Evolutionary conservation across 1,140 invertebrate genomes (phyloP).

Genomic region (Chironomus tepperi): DNA sequence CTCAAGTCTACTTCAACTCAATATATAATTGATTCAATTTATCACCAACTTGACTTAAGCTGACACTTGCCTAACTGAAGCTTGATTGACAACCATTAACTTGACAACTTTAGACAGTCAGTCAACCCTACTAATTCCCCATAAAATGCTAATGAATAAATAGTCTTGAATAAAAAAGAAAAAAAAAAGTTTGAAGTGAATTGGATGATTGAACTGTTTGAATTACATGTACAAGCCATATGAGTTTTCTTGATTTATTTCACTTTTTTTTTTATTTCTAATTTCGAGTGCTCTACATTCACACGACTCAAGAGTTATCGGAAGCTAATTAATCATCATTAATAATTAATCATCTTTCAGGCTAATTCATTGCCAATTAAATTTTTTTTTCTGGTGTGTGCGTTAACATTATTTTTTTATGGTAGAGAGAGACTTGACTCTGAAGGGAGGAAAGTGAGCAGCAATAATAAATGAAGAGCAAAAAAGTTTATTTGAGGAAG

Average conservation of each 20-base stretch:
- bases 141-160: no score
- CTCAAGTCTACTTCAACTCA: no score
- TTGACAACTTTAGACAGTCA: no score
- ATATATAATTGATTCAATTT: no score
- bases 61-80: no score
- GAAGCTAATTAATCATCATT: conserved; percentile 21
- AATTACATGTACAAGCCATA: background rate
- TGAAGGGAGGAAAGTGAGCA: background rate
- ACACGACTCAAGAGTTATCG: conserved; percentile 5
- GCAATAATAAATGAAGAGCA: background rate
- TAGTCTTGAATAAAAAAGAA: background rate
- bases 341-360: conserved; percentile 22
- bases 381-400: background rate
- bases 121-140: no score
- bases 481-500: no score
- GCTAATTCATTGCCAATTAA: conserved; percentile 22
- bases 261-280: background rate
- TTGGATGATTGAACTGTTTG: conserved; percentile 12
- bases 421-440: no score
- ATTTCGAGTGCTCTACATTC: background rate
- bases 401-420: background rate
- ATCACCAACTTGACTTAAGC: no score
- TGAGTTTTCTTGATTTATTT: background rate
- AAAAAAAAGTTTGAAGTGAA: background rate
- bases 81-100: no score